Percentiles rank a stretch among this genome's conserved stretches.
These are phyloP conservation scores for Salticus scenicus DNA, from an alignment of 2,888 invertebrate genomes.

Conservation along the genomic window DNA sequence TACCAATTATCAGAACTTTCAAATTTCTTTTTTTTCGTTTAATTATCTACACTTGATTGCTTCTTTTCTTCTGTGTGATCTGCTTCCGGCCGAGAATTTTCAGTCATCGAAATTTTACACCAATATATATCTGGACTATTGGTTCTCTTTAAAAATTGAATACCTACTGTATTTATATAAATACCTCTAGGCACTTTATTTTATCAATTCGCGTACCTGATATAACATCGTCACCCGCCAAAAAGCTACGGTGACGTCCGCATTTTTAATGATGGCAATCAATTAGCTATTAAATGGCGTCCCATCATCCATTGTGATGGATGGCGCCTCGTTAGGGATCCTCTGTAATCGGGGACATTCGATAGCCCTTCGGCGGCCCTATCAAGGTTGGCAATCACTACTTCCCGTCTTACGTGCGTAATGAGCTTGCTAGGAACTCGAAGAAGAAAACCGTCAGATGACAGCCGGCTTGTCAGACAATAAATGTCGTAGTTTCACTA, in stretches of 20 bases:
- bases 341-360: slow-evolving; percentile 63
- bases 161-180: too few relatives aligned
- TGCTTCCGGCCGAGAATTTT: too few relatives aligned
- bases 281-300: slow-evolving; percentile 63
- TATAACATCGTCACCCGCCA: background rate
- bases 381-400: slow-evolving; percentile 28
- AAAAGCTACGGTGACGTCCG: slow-evolving; percentile 33
- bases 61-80: too few relatives aligned
- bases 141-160: too few relatives aligned
- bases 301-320: slow-evolving; percentile 42
- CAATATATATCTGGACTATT: too few relatives aligned
- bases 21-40: too few relatives aligned
- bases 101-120: too few relatives aligned
- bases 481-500: background rate
- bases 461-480: slow-evolving; percentile 51
- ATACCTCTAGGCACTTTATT: too few relatives aligned
- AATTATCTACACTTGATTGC: too few relatives aligned
- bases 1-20: too few relatives aligned
- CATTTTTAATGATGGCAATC: slow-evolving; percentile 69
- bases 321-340: slow-evolving; percentile 48
- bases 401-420: slow-evolving; percentile 65
- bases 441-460: background rate
- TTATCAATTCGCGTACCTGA: background rate
- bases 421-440: slow-evolving; percentile 28
- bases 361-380: slow-evolving; percentile 53